phyloP scores from a whole-genome alignment of 1,140 invertebrate species.

The Heterodera carotae region DNA sequence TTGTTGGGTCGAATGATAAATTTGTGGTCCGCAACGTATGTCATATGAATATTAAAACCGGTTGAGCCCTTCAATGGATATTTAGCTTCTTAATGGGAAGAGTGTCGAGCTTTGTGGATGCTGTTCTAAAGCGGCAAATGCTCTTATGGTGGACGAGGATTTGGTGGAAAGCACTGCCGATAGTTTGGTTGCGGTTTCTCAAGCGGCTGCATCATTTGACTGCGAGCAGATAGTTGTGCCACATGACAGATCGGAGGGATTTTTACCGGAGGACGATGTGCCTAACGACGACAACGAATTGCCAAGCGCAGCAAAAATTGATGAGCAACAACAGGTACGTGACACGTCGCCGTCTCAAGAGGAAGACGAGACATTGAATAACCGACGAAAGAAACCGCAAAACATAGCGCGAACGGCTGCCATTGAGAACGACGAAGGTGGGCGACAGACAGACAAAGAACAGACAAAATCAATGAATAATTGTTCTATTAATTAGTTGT shows the following conservation, averaged over 20 bases:
- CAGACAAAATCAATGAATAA: no score
- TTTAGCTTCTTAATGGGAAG: background rate
- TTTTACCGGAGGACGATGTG: background rate
- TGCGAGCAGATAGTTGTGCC: background rate
- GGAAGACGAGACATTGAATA: no score
- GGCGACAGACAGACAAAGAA: no score
- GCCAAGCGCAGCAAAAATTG: background rate
- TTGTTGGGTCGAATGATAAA: background rate
- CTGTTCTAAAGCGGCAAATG: background rate
- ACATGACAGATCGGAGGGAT: background rate
- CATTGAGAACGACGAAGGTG: no score
- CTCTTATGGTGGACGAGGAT: background rate
- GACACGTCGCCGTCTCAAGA: no score
- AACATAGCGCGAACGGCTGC: no score
- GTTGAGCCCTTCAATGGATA: background rate
- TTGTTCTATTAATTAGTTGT: no score
- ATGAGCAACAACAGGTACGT: no score
- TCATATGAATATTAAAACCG: background rate
- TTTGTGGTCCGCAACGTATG: slow-evolving; percentile 3
- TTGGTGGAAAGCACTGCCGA: background rate
- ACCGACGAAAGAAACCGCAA: no score
- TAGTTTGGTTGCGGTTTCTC: background rate
- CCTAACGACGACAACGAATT: background rate
- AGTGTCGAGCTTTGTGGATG: slow-evolving; percentile 9
- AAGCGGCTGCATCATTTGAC: background rate